Base-by-base conservation (phyloP, 2,113 vertebrate species). In the Lepisosteus osseus region DNA sequence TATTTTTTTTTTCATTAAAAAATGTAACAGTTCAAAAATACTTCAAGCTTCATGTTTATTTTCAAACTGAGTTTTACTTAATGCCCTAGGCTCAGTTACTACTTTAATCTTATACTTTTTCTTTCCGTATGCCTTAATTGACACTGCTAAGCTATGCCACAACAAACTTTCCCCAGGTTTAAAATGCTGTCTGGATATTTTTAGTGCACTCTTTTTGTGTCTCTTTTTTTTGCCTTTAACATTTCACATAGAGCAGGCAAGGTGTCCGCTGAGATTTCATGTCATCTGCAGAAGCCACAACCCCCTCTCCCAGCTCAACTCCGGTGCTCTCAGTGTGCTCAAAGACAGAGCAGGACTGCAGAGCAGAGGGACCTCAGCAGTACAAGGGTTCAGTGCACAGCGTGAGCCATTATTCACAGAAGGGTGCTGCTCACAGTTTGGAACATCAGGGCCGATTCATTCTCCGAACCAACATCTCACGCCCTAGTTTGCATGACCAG, bases 281-380 rank as follows among this genome's bases (percentile, higher is more conserved):
- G 57, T 59, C 57, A 59, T 59, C 59, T 43, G 17, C 44, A 59
- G 44, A 71, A n/a, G 62, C 63, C 6, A 6, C 9, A 67, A 73
- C 66, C 68, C 65, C 12, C 61, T 59, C 68, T 73, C 63, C 62
- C 63, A 61, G 70, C 68, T 69, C 63, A 70, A 47, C 5, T 43
- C 3, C 44, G 65, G 67, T 65, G 74, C 73, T 77, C 68, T 54
- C 66, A 54, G 47, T 64, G 51, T 64, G 55, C 70, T 77, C 54
- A 65, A 68, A 79, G 54, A 56, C 8, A 12, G 63, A 9, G 42
- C 56, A n/a, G 45, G 29, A 57, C 65, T 42, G 54, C 66, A 74
- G 56, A 77, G 78, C 76, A 83, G 72, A 77, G 80, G 77, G 65
- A 76, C 71, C 74, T 59, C 9, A 15, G n/a, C 42, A 41, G 15